These are phyloP conservation scores for Loriculus beryllinus DNA, from an alignment of 2,797 vertebrate genomes.

Conservation along the genomic window DNA sequence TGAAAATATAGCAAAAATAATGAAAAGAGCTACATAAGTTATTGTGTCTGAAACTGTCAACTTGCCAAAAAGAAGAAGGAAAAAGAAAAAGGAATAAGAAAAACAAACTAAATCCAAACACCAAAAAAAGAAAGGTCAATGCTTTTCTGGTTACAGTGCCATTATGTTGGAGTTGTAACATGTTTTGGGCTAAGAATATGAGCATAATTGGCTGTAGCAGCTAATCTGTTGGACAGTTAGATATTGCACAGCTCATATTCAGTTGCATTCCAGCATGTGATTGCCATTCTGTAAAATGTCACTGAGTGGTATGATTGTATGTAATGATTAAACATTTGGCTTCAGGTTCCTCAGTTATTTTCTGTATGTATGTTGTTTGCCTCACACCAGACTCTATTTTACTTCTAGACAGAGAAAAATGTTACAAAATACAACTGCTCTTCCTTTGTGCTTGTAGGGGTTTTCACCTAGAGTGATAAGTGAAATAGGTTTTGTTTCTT, in stretches of 20 bases:
- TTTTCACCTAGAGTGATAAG: not conserved
- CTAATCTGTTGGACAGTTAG: not conserved
- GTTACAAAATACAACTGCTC: not conserved
- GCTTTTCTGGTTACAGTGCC: not conserved
- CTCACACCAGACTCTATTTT: not conserved
- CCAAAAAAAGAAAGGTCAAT: not conserved
- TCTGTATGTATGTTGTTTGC: not conserved
- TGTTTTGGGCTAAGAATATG: not conserved
- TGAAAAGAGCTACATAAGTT: not conserved
- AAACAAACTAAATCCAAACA: not conserved
- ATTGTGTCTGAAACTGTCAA: not conserved
- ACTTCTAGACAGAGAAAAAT: not conserved
- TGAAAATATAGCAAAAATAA: not conserved
- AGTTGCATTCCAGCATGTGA: not conserved
- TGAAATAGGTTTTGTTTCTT: not conserved
- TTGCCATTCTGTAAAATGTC: not conserved
- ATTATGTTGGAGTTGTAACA: not conserved
- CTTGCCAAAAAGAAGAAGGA: not conserved
- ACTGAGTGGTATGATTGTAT: not conserved
- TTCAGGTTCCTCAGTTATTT: not conserved
- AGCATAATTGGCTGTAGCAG: not conserved
- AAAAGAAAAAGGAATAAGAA: not conserved
- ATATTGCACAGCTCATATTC: not conserved
- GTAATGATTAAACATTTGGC: not conserved
- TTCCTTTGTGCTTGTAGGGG: accelerated